Conservation (phyloP, 1,140 invertebrate genomes). For the Trinorchestia longiramus region DNA sequence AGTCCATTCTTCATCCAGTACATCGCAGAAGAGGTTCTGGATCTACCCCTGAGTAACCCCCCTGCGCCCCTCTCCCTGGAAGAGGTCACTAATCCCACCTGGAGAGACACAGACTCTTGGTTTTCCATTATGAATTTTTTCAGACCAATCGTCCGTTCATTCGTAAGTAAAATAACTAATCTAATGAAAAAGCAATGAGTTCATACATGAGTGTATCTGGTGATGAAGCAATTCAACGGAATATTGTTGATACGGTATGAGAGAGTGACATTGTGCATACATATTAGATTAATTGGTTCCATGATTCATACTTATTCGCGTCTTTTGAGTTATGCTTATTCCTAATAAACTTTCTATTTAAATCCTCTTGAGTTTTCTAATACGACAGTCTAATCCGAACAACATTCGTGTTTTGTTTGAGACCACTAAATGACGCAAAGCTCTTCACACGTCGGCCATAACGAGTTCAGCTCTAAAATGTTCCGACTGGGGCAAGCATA, state of each 20-base stretch:
- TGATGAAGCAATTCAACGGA: background rate
- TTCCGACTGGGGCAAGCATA: too few relatives aligned
- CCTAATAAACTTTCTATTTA: too few relatives aligned
- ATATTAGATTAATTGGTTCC: too few relatives aligned
- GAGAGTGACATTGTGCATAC: background rate
- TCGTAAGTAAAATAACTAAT: background rate
- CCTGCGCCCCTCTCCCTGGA: background rate
- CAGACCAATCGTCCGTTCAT: background rate
- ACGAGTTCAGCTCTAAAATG: too few relatives aligned
- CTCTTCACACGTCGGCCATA: too few relatives aligned
- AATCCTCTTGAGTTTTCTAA: too few relatives aligned
- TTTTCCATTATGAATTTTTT: background rate
- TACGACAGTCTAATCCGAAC: too few relatives aligned
- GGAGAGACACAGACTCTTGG: constrained; percentile 15
- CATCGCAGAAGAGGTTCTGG: background rate
- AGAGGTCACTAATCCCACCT: background rate
- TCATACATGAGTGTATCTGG: background rate
- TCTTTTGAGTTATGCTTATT: too few relatives aligned
- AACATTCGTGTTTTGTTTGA: too few relatives aligned
- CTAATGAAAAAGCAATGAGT: background rate
- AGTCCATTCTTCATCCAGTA: background rate
- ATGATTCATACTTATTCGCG: too few relatives aligned
- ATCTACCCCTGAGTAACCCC: background rate
- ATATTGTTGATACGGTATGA: background rate
- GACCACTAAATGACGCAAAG: too few relatives aligned